These are phyloP conservation scores for Eupithecia centaureata DNA, from an alignment of 2,888 invertebrate genomes.

Conservation along the genomic window DNA sequence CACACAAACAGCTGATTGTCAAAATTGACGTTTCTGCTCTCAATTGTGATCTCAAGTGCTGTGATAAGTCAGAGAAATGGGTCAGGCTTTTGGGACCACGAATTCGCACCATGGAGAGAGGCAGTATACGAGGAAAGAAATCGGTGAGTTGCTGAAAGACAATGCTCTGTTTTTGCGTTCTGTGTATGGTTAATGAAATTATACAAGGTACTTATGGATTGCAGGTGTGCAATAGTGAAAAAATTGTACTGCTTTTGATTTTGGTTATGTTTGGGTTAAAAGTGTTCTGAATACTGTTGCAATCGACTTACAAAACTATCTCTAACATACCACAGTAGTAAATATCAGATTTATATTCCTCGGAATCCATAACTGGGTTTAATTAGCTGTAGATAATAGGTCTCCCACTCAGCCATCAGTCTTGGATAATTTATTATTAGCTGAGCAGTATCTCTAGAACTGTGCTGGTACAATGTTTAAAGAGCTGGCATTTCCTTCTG, in stretches of 20 bases:
- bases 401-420: conserved; percentile 13
- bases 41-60: conserved; percentile 62
- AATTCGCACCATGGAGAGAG: conserved; percentile 76
- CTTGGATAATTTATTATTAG: background rate
- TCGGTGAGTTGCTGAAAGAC: conserved; percentile 61
- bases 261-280: background rate
- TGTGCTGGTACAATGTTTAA: conserved; percentile 11
- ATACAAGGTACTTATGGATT: conserved; percentile 3
- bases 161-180: conserved; percentile 17
- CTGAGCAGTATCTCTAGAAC: conserved; percentile 7
- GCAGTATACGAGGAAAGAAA: conserved; percentile 77
- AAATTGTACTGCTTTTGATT: conserved; percentile 1
- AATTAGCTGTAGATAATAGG: background rate
- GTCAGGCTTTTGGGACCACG: conserved; percentile 79
- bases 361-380: background rate
- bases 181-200: conserved; percentile 15
- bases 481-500: conserved; percentile 15
- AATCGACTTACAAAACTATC: background rate
- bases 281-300: background rate
- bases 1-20: conserved; percentile 66
- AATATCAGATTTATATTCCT: background rate
- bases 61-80: conserved; percentile 68
- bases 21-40: conserved; percentile 45
- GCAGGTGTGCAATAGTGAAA: background rate
- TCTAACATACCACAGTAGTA: background rate